Percentiles rank a stretch among this genome's conserved stretches.
phyloP scores from a whole-genome alignment of 2,888 invertebrate species.

The Criorhina ranunculi region DNA sequence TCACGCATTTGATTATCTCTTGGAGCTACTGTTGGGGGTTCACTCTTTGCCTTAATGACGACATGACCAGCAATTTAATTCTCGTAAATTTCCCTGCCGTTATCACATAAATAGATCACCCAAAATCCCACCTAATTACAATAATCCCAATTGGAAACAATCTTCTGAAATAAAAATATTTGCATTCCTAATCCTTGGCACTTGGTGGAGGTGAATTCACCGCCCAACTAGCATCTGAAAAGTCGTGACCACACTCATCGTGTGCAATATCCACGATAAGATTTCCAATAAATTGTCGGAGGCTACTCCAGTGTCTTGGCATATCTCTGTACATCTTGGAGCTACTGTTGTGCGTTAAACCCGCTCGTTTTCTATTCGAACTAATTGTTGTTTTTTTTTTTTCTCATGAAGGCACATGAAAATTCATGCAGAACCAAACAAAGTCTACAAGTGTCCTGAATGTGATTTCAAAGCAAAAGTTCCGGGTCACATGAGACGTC shows the following conservation, averaged over 20 bases:
- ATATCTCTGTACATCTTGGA: neutral
- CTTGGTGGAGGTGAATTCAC: constrained; percentile 7
- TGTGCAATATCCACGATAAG: constrained; percentile 74
- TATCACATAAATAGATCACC: constrained; percentile 73
- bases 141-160: constrained; percentile 63
- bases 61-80: constrained; percentile 46
- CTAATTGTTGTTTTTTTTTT: constrained; percentile 35
- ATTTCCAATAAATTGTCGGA: constrained; percentile 65
- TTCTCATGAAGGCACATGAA: constrained; percentile 80
- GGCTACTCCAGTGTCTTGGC: neutral
- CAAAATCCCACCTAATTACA: constrained; percentile 75
- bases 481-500: constrained; percentile 90
- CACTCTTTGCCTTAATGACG: constrained; percentile 7
- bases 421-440: constrained; percentile 83
- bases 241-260: constrained; percentile 74
- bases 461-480: constrained; percentile 90
- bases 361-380: neutral
- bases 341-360: constrained; percentile 32
- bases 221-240: constrained; percentile 27
- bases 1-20: constrained; percentile 74
- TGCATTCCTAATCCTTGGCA: constrained; percentile 58
- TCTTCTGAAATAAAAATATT: constrained; percentile 56
- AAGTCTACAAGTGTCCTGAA: constrained; percentile 87
- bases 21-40: constrained; percentile 9
- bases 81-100: constrained; percentile 61